Conservation (phyloP, 2,113 vertebrate genomes). For the Chaetorhynchus papuensis region DNA sequence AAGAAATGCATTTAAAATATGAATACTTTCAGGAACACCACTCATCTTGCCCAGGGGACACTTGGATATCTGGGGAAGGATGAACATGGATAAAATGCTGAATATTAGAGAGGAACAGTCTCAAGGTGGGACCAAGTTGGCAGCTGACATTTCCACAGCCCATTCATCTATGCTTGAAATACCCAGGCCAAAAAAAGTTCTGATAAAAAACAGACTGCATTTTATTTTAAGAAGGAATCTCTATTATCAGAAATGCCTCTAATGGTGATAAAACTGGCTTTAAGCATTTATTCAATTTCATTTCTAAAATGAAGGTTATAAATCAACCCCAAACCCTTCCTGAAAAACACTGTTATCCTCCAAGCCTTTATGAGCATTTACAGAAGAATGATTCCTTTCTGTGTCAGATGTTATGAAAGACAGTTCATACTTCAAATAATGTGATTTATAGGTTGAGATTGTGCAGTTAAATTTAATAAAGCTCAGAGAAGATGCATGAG, state of each 20-base stretch:
- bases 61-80: background rate
- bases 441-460: slow-evolving; percentile 13
- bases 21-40: background rate
- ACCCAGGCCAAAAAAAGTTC: background rate
- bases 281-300: slow-evolving; percentile 29
- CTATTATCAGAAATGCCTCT: background rate
- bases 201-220: background rate
- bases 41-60: background rate
- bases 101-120: background rate
- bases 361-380: slow-evolving; percentile 17
- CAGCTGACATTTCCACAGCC: background rate
- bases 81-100: background rate
- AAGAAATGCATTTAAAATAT: background rate
- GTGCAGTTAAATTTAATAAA: slow-evolving; percentile 44
- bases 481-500: background rate
- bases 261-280: slow-evolving; percentile 6
- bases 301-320: slow-evolving; percentile 39
- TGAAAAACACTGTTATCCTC: background rate
- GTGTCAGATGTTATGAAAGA: slow-evolving; percentile 40
- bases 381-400: slow-evolving; percentile 13
- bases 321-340: slow-evolving; percentile 1
- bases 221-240: slow-evolving; percentile 6
- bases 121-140: background rate
- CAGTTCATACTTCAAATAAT: slow-evolving; percentile 35
- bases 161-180: background rate